These are phyloP conservation scores for Cynaeus angustus DNA, from an alignment of 2,888 invertebrate species.

Conservation along the genomic window DNA sequence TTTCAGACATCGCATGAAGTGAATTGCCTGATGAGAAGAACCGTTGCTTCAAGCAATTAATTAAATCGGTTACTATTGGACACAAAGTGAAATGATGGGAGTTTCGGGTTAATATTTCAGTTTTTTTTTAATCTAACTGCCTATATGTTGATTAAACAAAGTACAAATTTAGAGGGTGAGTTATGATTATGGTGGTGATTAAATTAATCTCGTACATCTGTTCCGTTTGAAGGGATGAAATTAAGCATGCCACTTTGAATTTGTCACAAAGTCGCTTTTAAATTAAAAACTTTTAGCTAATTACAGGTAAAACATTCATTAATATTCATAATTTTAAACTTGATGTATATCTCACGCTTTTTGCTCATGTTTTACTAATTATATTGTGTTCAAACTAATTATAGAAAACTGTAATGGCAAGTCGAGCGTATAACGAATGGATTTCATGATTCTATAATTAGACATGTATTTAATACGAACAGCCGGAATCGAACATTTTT, in stretches of 20 bases:
- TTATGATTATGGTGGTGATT: slow-evolving; percentile 10
- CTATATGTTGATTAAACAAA: slow-evolving; percentile 31
- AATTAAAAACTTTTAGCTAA: slow-evolving; percentile 61
- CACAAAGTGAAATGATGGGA: slow-evolving; percentile 18
- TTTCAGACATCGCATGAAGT: slow-evolving; percentile 38
- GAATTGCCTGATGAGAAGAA: slow-evolving; percentile 43
- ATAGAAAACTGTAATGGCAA: slow-evolving; percentile 7
- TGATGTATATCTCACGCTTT: slow-evolving; percentile 67
- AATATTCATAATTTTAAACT: slow-evolving; percentile 65
- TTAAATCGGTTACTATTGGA: slow-evolving; percentile 42
- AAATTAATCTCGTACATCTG: slow-evolving; percentile 21
- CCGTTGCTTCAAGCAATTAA: slow-evolving; percentile 43
- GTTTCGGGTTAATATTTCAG: slow-evolving; percentile 18
- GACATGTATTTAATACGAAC: background rate
- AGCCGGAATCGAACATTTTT: background rate
- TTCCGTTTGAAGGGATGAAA: slow-evolving; percentile 17
- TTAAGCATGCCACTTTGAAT: slow-evolving; percentile 20
- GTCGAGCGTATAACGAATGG: too few species aligned
- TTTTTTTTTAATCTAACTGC: slow-evolving; percentile 21
- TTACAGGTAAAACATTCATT: slow-evolving; percentile 64
- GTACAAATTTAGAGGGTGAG: background rate
- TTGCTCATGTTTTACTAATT: slow-evolving; percentile 53
- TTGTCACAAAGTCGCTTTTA: slow-evolving; percentile 30
- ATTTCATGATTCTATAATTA: too few species aligned
- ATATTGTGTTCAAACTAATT: slow-evolving; percentile 43